Evolutionary conservation across 1,140 invertebrate genomes (phyloP), one percentile per base, ranked within the genome.

Genomic region (Solenopsis fugax): DNA sequence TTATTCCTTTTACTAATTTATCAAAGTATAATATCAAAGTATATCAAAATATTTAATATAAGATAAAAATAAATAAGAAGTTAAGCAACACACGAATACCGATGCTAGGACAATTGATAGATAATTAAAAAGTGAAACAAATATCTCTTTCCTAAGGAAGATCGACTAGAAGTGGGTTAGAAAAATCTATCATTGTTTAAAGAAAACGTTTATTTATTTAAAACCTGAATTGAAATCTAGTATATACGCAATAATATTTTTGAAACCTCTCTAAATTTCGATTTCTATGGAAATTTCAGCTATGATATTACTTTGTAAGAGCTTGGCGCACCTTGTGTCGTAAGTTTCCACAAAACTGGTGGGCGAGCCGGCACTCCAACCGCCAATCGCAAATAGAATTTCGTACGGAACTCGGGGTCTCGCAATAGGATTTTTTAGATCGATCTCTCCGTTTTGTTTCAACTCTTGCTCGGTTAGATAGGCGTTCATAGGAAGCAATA

Each of bases 291-390:
- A 75, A 60, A 84, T 84, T 60, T 60, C 9, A 13, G 2, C 48
- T 73, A 4, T 4, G 54, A 60, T 84, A n/a, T 84, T 48, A 60
- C 41, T 84, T 84, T 73, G 37, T 45, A 71, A 41, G 24, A 60
- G 60, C 18, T 56, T 60, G 69, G 12, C 41, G 48, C 56, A 93
- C 92, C 93, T 93, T n/a, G 96, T 96, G 87, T 98, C 97, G 94
- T 98, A 98, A 7, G 97, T 97, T 95, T 98, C 97, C 24, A 98
- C 96, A 90, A 97, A 97, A 95, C 96, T 97, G 0, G 97, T 98
- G 2, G 97, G 97, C 85, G 97, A 97, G 16, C 97, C 97, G 4
- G 97, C 97, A 90, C 97, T 97, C 98, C 98, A 98, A 6, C 98
- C 98, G 7, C 97, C 97, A 67, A 97, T 96, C 7, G 97, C 96